Conservation (phyloP, 2,888 invertebrate genomes). For the Eurytoma californica region DNA sequence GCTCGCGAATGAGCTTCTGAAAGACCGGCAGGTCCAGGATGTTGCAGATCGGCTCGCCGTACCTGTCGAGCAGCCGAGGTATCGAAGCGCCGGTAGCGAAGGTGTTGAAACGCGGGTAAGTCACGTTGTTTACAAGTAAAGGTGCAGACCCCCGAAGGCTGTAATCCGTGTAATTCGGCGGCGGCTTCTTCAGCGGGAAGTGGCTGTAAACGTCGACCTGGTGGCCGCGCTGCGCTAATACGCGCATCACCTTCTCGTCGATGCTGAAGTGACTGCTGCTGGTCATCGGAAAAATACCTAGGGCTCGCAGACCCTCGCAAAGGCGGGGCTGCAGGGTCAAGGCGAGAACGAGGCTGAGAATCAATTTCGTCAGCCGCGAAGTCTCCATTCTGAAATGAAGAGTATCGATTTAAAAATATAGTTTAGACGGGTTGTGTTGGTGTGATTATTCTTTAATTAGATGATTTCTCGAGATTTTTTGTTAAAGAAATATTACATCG, state of each 20-base stretch:
- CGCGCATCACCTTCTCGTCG: constrained; percentile 73
- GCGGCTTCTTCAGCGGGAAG: constrained; percentile 64
- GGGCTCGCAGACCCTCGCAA: constrained; percentile 26
- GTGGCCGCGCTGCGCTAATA: constrained; percentile 76
- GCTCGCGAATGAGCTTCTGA: constrained; percentile 58
- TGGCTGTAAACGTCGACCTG: constrained; percentile 74
- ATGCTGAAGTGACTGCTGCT: constrained; percentile 77
- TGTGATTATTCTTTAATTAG: no score
- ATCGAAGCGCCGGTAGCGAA: not conserved
- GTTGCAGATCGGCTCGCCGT: constrained; percentile 54
- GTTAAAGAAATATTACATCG: no score
- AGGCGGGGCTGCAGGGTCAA: no score
- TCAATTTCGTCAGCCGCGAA: no score
- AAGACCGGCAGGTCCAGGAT: constrained; percentile 56
- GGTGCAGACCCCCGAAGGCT: constrained; percentile 60
- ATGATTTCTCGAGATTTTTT: no score
- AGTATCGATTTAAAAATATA: no score
- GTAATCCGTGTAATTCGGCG: constrained; percentile 66
- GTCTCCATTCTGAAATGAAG: no score
- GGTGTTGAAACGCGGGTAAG: constrained; percentile 50
- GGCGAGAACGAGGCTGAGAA: no score
- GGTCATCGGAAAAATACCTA: constrained; percentile 75
- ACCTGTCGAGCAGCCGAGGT: not conserved
- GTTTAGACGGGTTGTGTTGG: no score
- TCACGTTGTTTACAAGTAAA: constrained; percentile 62